Conservation (phyloP, 2,888 invertebrate species). For the Brenthis hecate region DNA sequence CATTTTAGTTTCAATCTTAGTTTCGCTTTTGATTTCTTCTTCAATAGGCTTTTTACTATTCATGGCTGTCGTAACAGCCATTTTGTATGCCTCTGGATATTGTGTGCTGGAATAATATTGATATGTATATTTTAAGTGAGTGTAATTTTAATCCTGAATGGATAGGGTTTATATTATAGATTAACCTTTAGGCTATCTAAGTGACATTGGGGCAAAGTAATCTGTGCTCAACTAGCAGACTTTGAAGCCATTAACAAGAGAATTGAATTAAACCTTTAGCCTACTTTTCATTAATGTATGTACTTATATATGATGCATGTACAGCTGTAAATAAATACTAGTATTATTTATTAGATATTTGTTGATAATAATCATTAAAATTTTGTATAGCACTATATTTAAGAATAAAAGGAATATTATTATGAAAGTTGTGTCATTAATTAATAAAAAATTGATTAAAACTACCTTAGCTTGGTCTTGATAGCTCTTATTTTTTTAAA, state of each 20-base stretch:
- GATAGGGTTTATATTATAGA: too few species aligned
- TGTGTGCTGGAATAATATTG: constrained; percentile 73
- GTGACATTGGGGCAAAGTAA: too few species aligned
- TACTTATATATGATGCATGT: too few species aligned
- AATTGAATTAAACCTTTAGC: too few species aligned
- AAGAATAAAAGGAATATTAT: background rate
- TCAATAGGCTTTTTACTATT: constrained; percentile 69
- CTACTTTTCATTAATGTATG: too few species aligned
- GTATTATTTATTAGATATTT: too few species aligned
- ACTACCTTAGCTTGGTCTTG: constrained; percentile 88
- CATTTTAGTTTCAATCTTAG: constrained; percentile 67
- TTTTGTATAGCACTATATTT: background rate
- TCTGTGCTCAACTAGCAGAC: too few species aligned
- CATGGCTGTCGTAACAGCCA: constrained; percentile 79
- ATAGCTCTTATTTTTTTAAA: constrained; percentile 94
- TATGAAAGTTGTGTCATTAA: background rate
- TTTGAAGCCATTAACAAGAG: too few species aligned
- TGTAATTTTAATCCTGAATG: too few species aligned
- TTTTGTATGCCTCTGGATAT: constrained; percentile 86
- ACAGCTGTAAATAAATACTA: too few species aligned
- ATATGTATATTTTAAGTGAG: background rate
- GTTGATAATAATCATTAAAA: too few species aligned
- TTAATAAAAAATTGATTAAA: background rate
- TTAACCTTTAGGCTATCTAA: too few species aligned
- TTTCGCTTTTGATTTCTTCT: constrained; percentile 61